Evolutionary conservation across 2,888 invertebrate genomes (phyloP), one percentile per base, ranked within the genome.

Genomic region (Ophioninae sp.): DNA sequence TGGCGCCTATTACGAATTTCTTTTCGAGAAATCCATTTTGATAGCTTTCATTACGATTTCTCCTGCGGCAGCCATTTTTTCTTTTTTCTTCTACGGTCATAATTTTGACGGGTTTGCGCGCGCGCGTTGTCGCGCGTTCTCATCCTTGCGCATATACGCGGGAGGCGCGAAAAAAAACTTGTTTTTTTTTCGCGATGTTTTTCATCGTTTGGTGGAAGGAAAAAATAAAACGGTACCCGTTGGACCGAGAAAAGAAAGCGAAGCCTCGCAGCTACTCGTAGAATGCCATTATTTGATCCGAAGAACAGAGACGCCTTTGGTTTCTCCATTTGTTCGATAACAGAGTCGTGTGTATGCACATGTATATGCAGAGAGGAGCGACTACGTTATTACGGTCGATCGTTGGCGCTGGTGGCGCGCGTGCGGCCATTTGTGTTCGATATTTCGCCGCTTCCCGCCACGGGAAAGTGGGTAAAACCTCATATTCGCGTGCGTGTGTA

Each of bases 381-480:
- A 78, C 69, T 37, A 73, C 62, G 78, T 65, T 79, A 67, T 79
- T 61, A 70, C 77, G 86, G 85, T 85, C 83, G 84, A 85, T 86
- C 78, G 79, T 82, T 82, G 82, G 81, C 83, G 87, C 88, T 87
- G 84, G 83, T 82, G 85, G 88, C 72, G 79, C 83, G 82, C 81
- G 81, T 81, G 87, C 87, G 77, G 90, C 90, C 90, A 90, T 90
- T 89, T 90, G 85, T 88, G 87, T 83, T 89, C 89, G 85, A 88
- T 90, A 90, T 88, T 88, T 88, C 88, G 87, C 85, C 86, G 87
- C 83, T 85, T 85, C 87, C 87, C 87, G 84, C 88, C 88, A 88
- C 90, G 89, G 88, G 88, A 89, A 90, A 88, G 84, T 81, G 76
- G 79, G 73, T 79, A 81, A 79, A 74, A 65, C 39, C 50, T 20